Evolutionary conservation across 2,113 vertebrate genomes (phyloP).

Genomic region (Bos indicus): DNA sequence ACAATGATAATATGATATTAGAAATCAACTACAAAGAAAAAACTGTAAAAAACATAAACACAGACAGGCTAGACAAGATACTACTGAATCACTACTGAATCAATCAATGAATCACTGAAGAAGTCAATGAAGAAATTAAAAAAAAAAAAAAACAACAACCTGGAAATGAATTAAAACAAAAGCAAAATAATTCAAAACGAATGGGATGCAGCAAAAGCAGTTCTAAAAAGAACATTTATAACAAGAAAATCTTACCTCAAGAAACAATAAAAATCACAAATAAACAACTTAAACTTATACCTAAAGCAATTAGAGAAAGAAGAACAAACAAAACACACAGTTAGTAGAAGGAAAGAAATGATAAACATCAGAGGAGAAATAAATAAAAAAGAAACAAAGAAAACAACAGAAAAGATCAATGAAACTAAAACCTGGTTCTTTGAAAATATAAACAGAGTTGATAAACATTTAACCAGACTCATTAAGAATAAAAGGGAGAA

Average conservation of each 20-base stretch:
- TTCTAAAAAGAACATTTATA: background rate
- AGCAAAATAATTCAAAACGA: background rate
- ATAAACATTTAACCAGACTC: background rate
- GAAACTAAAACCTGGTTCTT: background rate
- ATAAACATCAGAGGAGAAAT: background rate
- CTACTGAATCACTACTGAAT: background rate
- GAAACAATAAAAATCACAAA: background rate
- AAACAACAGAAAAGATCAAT: background rate
- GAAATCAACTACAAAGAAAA: background rate
- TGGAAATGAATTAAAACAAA: background rate
- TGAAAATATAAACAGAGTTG: background rate
- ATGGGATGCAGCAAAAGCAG: background rate
- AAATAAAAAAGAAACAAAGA: background rate
- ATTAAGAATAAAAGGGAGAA: background rate
- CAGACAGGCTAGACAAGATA: background rate
- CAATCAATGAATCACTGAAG: background rate
- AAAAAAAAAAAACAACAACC: background rate
- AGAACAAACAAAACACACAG: background rate
- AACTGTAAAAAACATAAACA: background rate
- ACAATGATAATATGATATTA: background rate
- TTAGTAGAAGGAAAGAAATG: background rate
- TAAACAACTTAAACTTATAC: background rate
- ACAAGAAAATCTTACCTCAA: background rate
- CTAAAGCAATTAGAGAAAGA: background rate
- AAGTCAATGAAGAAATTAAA: background rate